Evolutionary conservation across 2,888 invertebrate species (phyloP).

Genomic region (Adineta ricciae): DNA sequence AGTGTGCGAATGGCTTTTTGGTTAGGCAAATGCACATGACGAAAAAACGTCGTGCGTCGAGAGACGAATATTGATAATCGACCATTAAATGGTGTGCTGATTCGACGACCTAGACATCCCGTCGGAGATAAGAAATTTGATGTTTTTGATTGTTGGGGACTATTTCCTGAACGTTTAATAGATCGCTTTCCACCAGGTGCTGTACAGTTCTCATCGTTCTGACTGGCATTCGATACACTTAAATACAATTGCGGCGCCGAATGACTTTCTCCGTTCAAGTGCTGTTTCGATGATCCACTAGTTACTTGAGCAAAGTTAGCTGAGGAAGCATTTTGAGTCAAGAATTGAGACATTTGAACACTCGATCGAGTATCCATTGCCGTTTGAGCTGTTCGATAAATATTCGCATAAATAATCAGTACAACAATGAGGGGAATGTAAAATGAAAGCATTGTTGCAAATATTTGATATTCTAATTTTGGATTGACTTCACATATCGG

Average conservation of each 20-base stretch:
- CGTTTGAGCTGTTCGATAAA: constrained; percentile 73
- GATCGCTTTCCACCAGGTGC: neutral
- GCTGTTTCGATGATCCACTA: neutral
- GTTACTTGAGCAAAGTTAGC: neutral
- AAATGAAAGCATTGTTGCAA: constrained; percentile 72
- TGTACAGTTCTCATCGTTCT: neutral
- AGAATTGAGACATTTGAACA: constrained; percentile 16
- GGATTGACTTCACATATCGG: constrained; percentile 75
- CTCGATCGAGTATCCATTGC: neutral
- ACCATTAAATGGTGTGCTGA: constrained; percentile 4
- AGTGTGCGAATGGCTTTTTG: constrained; percentile 89
- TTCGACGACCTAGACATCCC: neutral
- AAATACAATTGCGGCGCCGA: neutral
- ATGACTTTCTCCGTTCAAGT: neutral
- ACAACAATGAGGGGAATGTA: constrained; percentile 90
- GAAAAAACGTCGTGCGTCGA: neutral
- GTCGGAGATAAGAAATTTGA: neutral
- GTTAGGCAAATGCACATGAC: constrained; percentile 52
- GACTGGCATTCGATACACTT: neutral
- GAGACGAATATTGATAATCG: neutral
- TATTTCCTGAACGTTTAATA: neutral
- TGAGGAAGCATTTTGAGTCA: neutral
- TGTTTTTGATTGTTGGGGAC: neutral
- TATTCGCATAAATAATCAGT: constrained; percentile 91
- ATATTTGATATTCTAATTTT: constrained; percentile 87